Evolutionary conservation across 2,888 invertebrate species (phyloP).

Genomic region (Tachina grossa): DNA sequence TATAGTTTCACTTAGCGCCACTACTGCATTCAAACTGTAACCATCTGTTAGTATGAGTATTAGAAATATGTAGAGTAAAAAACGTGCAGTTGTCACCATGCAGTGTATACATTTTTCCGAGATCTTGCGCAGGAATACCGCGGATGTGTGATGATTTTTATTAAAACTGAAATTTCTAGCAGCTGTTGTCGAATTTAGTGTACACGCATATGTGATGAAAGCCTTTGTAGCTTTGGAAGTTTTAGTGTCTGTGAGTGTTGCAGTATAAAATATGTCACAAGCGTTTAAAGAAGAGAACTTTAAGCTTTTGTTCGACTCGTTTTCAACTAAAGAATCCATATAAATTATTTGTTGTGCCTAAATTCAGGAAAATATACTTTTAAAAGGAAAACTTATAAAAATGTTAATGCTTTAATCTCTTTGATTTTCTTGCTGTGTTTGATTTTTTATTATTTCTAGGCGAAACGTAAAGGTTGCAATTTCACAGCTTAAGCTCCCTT

Average conservation of each 20-base stretch:
- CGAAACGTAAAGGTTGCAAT: no score
- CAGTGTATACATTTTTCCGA: conserved; percentile 39
- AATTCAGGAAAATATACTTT: neutral
- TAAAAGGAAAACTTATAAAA: neutral
- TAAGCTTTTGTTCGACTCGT: conserved; percentile 58
- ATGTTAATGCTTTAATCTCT: neutral
- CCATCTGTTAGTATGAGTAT: conserved; percentile 58
- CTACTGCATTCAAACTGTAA: conserved; percentile 54
- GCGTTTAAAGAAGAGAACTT: conserved; percentile 60
- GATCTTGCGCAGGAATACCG: conserved; percentile 34
- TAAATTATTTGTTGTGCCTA: conserved; percentile 44
- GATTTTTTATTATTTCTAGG: conserved; percentile 1
- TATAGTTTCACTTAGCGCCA: conserved; percentile 70
- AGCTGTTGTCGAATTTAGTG: conserved; percentile 10
- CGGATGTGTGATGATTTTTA: conserved; percentile 21
- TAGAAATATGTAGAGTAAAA: conserved; percentile 55
- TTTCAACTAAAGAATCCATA: conserved; percentile 56
- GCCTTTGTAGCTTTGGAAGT: neutral
- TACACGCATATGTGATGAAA: neutral
- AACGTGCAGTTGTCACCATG: conserved; percentile 30
- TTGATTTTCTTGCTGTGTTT: neutral
- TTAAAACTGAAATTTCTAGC: conserved; percentile 52
- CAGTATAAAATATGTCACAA: conserved; percentile 45
- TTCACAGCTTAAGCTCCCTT: conserved; percentile 10
- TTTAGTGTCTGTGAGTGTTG: conserved; percentile 19